Base-by-base conservation (phyloP, 2,113 vertebrate genomes). In the Tragelaphus strepsiceros region DNA sequence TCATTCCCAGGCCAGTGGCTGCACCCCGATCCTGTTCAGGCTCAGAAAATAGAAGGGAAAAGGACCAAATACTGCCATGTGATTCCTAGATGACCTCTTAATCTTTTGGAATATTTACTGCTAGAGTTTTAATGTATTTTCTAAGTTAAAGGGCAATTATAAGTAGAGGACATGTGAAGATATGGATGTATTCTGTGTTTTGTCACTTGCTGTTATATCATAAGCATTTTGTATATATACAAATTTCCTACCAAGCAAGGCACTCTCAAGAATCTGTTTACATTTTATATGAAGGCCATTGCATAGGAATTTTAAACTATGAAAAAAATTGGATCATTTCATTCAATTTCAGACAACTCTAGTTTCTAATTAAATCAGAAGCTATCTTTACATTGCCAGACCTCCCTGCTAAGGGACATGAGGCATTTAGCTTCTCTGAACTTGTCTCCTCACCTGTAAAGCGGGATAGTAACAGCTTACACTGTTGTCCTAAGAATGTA, bases 241-340 rank as follows among this genome's bases (percentile, higher is more conserved):
- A 88, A 19, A 85, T 81, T 90, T 96, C 54, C 82, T 84, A 74
- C 17, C 81, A 92, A 96, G 92, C 28, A 93, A 94, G 90, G 56
- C 7, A 32, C 24, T 32, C 53, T 32, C 0, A 17, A 58, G 32
- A n/a, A 91, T 28, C 39, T 82, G 67, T 28, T 92, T 91, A 46
- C 67, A 97, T 96, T 64, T 95, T 93, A 35, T 78, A 86, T 58
- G 46, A 93, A 93, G 53, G 83, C 39, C 62, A 53, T n/a, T 88
- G 84, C 89, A 88, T 56, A 86, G n/a, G n/a, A 83, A 61, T 93
- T 95, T 80, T 82, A 64, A 95, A 77, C 59, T 67, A n/a, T 13
- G 21, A 56, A 92, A 39, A 90, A 93, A 86, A 51, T 49, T 54
- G 53, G 15, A 35, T 85, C 59, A 1, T 53, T 97, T 86, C 89